Base-by-base conservation (phyloP, 2,797 vertebrate species). In the Platalea minor region DNA sequence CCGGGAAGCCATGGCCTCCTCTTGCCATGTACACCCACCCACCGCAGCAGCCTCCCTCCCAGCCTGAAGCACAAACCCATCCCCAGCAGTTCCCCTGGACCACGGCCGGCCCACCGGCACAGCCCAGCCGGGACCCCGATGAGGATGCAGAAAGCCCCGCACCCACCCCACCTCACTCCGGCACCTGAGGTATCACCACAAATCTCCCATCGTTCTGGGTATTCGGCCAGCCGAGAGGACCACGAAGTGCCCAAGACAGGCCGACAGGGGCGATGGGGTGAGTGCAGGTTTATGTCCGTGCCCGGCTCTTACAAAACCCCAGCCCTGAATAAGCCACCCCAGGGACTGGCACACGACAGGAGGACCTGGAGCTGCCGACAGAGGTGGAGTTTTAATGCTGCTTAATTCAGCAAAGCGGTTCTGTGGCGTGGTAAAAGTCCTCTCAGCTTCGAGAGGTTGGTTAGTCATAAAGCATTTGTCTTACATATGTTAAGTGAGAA, bases 121-220 rank as follows among this genome's bases (percentile, higher is more conserved):
- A 35, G 26, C 50, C 33, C 74, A 11, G 25, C 0, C 2, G 5
- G 33, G 28, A 50, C 31, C 23, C 37, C 15, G 0, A 8, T 3
- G 21, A 61, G 46, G 69, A 75, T n/a, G 45, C 43, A 43, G 10
- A 13, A 35, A 86, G 23, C 11, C 10, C 15, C 6, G 7, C 2
- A 4, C 7, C 2, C 60, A 31, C 5, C 56, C n/a, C 68, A 29
- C 35, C n/a, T 17, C 39, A 23, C 26, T 39, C 39, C 5, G 7
- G 75, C 69, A 67, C 43, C 28, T 17, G 14, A n/a, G 45, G 12
- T 11, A 59, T 3, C 7, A 5, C 13, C 45, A 41, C 2, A 1
- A 18, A 41, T 24, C n/a, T 2, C 46, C 14, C 17, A 8, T 9
- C 25, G 39, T 65, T 64, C 28, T 23, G 50, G 10, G 13, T 43